Evolutionary conservation across 2,113 vertebrate genomes (phyloP).

Genomic region (Pica pica): DNA sequence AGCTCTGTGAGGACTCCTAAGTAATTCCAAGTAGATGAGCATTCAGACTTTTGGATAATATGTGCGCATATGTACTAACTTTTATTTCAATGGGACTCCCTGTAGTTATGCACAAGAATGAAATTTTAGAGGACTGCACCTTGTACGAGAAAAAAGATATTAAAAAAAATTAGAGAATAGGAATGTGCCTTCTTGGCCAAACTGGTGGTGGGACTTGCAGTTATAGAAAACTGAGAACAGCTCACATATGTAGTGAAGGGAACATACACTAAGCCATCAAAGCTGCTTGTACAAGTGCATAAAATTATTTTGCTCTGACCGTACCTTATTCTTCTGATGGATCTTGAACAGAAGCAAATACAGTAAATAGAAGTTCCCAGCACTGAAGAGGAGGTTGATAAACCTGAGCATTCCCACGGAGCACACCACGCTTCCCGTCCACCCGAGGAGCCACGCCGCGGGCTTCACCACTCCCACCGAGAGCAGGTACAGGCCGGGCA

Average conservation of each 20-base stretch:
- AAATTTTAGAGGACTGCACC: neutral
- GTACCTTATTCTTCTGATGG: slow-evolving; percentile 87
- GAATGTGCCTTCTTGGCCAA: neutral
- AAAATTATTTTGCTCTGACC: neutral
- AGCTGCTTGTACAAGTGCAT: rapidly evolving
- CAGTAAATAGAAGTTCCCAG: slow-evolving; percentile 89
- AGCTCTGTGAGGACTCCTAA: neutral
- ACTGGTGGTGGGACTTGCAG: neutral
- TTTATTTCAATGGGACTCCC: neutral
- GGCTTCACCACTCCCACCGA: slow-evolving; percentile 90
- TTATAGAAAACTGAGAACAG: neutral
- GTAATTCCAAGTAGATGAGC: neutral
- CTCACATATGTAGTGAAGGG: rapidly evolving
- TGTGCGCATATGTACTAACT: rapidly evolving
- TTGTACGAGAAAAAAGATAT: rapidly evolving
- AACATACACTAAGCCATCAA: neutral
- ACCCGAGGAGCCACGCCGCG: slow-evolving; percentile 80
- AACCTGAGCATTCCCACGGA: slow-evolving; percentile 92
- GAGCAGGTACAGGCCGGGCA: slow-evolving; percentile 89
- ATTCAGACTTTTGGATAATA: neutral
- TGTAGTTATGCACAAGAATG: neutral
- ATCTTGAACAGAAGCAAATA: slow-evolving; percentile 85
- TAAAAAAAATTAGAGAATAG: neutral
- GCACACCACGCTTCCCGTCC: slow-evolving; percentile 81
- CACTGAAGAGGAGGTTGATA: slow-evolving; percentile 91